phyloP scores from a whole-genome alignment of 1,140 invertebrate genomes.

The Atta cephalotes region DNA sequence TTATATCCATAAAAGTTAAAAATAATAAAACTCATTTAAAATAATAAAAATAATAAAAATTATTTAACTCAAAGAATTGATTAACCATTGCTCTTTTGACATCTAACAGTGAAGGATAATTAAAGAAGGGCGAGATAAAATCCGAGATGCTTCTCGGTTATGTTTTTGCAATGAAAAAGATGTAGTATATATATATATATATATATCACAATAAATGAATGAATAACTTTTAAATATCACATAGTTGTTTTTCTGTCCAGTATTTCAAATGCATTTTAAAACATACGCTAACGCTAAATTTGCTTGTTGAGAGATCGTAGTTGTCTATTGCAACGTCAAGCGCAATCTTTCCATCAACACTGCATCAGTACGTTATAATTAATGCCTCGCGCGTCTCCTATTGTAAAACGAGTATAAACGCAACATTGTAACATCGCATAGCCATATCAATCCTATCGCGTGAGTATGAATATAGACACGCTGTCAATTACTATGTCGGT shows the following conservation, averaged over 20 bases:
- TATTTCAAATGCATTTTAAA: not conserved
- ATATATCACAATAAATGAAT: not conserved
- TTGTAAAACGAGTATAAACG: constrained; percentile 47
- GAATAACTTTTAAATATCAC: not conserved
- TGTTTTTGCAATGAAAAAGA: not conserved
- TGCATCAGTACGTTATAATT: constrained; percentile 19
- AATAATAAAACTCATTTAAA: too few species aligned
- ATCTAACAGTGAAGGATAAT: not conserved
- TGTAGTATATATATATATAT: too few species aligned
- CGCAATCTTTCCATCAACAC: constrained; percentile 24
- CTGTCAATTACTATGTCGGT: constrained; percentile 33
- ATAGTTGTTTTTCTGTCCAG: too few species aligned
- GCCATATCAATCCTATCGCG: constrained; percentile 35
- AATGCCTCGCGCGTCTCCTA: constrained; percentile 15
- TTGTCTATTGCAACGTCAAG: not conserved
- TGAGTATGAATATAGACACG: not conserved
- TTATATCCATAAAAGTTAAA: too few species aligned
- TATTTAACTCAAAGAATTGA: too few species aligned
- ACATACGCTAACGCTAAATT: too few species aligned
- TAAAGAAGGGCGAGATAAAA: not conserved
- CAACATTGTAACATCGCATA: not conserved
- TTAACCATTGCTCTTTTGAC: too few species aligned
- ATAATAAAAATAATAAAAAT: too few species aligned
- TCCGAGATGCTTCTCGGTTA: not conserved
- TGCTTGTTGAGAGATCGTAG: not conserved